phyloP scores from a whole-genome alignment of 2,888 invertebrate genomes.

The Cabera pusaria region DNA sequence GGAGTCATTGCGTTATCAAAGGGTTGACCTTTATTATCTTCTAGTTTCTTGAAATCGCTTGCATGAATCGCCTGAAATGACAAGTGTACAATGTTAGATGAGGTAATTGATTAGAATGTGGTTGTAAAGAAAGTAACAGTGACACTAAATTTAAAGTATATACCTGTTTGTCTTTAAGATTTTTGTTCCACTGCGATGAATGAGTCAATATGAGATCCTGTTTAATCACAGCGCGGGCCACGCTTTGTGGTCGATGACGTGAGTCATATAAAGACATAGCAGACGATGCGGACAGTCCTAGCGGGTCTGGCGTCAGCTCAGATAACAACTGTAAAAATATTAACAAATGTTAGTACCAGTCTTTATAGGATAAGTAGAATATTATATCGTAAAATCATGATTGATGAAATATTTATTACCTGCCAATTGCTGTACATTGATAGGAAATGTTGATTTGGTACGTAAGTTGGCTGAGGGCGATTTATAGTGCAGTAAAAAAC shows the following conservation, averaged over 20 bases:
- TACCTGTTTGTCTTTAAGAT: constrained; percentile 73
- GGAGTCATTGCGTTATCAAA: constrained; percentile 52
- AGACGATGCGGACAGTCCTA: constrained; percentile 86
- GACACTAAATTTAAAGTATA: constrained; percentile 7
- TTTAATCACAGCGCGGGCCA: constrained; percentile 84
- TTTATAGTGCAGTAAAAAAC: constrained; percentile 97
- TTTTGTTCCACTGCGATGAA: constrained; percentile 84
- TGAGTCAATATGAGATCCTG: constrained; percentile 86
- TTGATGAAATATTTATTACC: constrained; percentile 82
- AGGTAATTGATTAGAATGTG: too few relatives aligned
- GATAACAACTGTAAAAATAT: constrained; percentile 84
- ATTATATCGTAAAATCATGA: too few relatives aligned
- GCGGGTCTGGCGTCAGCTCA: constrained; percentile 86
- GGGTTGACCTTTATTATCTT: constrained; percentile 57
- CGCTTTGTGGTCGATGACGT: constrained; percentile 86
- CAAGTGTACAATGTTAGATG: not conserved
- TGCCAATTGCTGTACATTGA: constrained; percentile 99
- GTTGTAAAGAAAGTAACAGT: too few relatives aligned
- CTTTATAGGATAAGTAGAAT: not conserved
- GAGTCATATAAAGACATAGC: constrained; percentile 91
- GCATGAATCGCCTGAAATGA: constrained; percentile 50
- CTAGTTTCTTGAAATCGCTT: constrained; percentile 55
- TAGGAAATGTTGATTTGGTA: constrained; percentile 93
- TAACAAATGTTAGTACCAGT: constrained; percentile 44
- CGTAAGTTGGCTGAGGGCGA: constrained; percentile 97